Conservation (phyloP, 1,140 invertebrate species). For the Microvelia longipes region DNA sequence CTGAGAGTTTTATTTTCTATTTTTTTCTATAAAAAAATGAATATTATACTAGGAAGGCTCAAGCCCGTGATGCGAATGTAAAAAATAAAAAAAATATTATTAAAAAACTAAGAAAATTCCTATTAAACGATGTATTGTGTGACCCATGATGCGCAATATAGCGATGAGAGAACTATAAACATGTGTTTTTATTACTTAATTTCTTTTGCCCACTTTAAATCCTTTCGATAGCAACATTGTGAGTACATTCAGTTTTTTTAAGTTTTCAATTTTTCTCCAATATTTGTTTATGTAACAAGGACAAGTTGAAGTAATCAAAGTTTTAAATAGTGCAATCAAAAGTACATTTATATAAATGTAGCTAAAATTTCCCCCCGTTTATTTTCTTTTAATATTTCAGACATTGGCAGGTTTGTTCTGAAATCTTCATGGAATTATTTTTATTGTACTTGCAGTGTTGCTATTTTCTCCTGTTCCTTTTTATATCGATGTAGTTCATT, state of each 20-base stretch:
- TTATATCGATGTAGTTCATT: conserved; percentile 10
- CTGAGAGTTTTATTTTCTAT: conserved; percentile 23
- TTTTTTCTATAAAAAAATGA: conserved; percentile 17
- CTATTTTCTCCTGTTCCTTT: conserved; percentile 13
- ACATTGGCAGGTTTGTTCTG: conserved; percentile 12
- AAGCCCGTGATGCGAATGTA: conserved; percentile 20
- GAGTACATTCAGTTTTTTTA: not conserved
- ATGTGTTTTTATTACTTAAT: conserved; percentile 1
- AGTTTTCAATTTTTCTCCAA: too few relatives aligned
- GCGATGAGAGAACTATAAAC: conserved; percentile 19
- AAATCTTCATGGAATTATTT: not conserved
- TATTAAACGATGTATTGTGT: conserved; percentile 24
- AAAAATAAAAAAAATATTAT: conserved; percentile 12
- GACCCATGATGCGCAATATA: conserved; percentile 18
- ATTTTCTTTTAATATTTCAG: not conserved
- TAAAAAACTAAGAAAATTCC: conserved; percentile 34
- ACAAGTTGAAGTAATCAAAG: conserved; percentile 22
- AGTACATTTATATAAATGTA: conserved; percentile 3
- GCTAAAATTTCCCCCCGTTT: not conserved
- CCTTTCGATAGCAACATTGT: conserved; percentile 1
- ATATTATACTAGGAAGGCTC: conserved; percentile 16
- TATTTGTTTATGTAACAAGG: too few relatives aligned
- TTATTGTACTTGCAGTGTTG: conserved; percentile 23
- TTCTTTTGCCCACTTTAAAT: not conserved
- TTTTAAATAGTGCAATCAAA: conserved; percentile 8